Conservation (phyloP, 2,797 vertebrate genomes). For the Enteromius argenteus region DNA sequence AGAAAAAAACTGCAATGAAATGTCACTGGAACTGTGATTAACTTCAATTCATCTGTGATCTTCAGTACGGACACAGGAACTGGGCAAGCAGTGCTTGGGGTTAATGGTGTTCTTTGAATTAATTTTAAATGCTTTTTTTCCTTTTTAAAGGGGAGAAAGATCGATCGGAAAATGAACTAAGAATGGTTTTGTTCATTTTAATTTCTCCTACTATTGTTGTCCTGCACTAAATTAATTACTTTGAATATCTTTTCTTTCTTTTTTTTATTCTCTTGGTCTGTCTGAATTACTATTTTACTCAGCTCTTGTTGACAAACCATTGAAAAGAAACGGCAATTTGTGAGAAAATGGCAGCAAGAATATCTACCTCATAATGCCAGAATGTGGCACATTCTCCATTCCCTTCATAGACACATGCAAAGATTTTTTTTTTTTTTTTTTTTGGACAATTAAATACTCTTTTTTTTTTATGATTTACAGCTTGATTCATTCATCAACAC, state of each 20-base stretch:
- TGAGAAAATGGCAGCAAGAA: slow-evolving; percentile 57
- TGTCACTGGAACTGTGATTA: slow-evolving; percentile 64
- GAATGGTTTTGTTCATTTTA: slow-evolving; percentile 10
- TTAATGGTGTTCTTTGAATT: slow-evolving; percentile 17
- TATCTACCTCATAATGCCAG: slow-evolving; percentile 80
- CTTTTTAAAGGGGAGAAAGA: background rate
- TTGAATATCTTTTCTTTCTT: slow-evolving; percentile 8
- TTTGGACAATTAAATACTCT: background rate
- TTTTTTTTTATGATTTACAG: background rate
- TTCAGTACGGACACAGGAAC: background rate
- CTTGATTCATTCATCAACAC: slow-evolving; percentile 26
- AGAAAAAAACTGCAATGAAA: slow-evolving; percentile 59
- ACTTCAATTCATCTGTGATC: slow-evolving; percentile 57
- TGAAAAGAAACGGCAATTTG: slow-evolving; percentile 24
- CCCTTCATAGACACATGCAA: background rate
- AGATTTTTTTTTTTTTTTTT: background rate
- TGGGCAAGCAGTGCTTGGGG: background rate
- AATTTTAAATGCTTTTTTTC: background rate
- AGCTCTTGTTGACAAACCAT: slow-evolving; percentile 39
- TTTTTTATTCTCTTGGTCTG: slow-evolving; percentile 10
- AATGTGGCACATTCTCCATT: slow-evolving; percentile 36
- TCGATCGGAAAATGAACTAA: background rate
- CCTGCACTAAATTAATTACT: slow-evolving; percentile 40
- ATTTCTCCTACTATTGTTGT: slow-evolving; percentile 8
- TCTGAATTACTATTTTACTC: slow-evolving; percentile 1